Percentiles rank a stretch among this genome's conserved stretches.
Conservation (phyloP, 2,888 invertebrate genomes). For the Dicyrtoma fusca region DNA sequence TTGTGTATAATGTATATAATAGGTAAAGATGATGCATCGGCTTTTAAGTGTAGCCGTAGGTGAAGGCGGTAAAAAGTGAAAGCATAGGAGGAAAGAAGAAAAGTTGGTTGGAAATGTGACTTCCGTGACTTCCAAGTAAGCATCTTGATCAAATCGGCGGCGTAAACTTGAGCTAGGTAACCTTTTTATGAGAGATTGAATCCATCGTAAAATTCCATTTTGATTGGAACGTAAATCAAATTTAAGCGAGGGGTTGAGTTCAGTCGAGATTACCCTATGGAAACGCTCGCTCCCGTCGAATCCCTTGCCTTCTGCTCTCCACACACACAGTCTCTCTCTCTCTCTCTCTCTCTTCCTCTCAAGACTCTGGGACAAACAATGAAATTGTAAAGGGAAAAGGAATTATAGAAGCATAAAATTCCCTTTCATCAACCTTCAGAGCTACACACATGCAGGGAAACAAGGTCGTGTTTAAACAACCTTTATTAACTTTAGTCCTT, state of each 20-base stretch:
- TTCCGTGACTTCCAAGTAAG: constrained; percentile 38
- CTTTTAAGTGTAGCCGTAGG: constrained; percentile 18
- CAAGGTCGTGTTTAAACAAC: no score
- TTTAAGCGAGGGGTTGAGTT: constrained; percentile 40
- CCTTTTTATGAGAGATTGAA: constrained; percentile 41
- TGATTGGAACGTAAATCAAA: constrained; percentile 47
- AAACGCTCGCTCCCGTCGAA: constrained; percentile 2
- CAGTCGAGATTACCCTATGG: constrained; percentile 14
- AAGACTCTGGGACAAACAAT: no score
- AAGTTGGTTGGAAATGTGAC: constrained; percentile 32
- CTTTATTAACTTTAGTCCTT: no score
- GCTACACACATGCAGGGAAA: no score
- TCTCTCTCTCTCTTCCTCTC: constrained; percentile 8
- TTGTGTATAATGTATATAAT: not conserved
- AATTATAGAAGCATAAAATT: no score
- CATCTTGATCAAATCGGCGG: constrained; percentile 38
- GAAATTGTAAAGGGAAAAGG: no score
- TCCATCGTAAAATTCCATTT: constrained; percentile 44
- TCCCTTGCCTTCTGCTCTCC: no score
- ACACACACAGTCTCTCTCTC: not conserved
- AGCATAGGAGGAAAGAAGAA: not conserved
- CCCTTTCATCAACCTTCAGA: no score
- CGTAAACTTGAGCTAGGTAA: constrained; percentile 31
- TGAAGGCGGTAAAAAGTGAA: constrained; percentile 13
- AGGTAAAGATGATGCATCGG: constrained; percentile 21